phyloP scores from a whole-genome alignment of 2,113 vertebrate genomes.

The Syngnathus scovelli region DNA sequence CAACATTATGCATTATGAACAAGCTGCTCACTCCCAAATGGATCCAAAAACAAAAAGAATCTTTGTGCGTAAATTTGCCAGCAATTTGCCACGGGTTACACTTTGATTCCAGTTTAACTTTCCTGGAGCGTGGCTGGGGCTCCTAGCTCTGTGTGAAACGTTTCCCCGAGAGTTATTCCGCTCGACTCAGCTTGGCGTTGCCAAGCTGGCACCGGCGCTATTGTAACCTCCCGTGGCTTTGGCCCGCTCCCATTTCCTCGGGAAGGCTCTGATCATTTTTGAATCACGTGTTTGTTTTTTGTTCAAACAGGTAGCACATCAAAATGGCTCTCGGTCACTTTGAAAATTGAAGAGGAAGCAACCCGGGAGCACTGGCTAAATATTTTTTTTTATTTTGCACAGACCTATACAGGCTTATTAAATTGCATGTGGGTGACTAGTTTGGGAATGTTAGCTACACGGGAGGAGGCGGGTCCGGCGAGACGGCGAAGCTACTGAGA shows the following conservation, averaged over 20 bases:
- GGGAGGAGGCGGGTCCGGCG: conserved; percentile 34
- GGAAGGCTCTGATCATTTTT: conserved; percentile 34
- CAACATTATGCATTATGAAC: not conserved
- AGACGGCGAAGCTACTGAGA: conserved; percentile 32
- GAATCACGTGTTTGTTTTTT: conserved; percentile 41
- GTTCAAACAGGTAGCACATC: not conserved
- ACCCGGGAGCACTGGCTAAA: too few relatives aligned
- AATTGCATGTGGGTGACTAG: too few relatives aligned
- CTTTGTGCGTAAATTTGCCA: not conserved
- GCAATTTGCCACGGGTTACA: not conserved
- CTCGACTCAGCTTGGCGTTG: conserved; percentile 30
- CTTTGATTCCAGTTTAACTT: not conserved
- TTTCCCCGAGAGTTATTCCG: conserved; percentile 12
- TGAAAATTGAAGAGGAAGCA: too few relatives aligned
- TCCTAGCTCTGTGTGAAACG: not conserved
- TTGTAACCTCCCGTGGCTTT: conserved; percentile 39
- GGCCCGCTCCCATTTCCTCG: conserved; percentile 32
- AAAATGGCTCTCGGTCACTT: not conserved
- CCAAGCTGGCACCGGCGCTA: conserved; percentile 40
- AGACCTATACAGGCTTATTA: too few relatives aligned
- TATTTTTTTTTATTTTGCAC: too few relatives aligned
- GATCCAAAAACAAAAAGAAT: not conserved
- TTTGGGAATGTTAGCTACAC: conserved; percentile 7
- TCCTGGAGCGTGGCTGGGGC: not conserved
- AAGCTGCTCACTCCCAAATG: not conserved